Conservation (phyloP, 2,113 vertebrate species). For the Microcebus griseorufus region DNA sequence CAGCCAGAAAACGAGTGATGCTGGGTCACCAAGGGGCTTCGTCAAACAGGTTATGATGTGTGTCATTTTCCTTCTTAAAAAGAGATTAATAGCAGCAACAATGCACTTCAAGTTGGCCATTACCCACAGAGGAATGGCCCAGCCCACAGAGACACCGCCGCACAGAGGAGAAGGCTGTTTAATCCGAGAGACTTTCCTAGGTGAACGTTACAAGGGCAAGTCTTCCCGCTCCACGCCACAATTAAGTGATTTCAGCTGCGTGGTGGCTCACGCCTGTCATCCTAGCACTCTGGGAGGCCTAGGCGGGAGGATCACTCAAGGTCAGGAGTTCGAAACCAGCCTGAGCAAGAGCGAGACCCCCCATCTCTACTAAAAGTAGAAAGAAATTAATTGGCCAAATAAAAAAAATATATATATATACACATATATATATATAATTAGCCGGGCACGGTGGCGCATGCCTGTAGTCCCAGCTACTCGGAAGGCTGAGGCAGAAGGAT, state of each 20-base stretch:
- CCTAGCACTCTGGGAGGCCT: too few relatives aligned
- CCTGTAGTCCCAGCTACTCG: too few relatives aligned
- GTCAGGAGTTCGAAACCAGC: too few relatives aligned
- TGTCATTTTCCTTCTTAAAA: slow-evolving; percentile 46
- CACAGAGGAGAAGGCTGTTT: slow-evolving; percentile 21
- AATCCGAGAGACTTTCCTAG: slow-evolving; percentile 70
- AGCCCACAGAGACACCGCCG: background rate
- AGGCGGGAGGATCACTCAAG: too few relatives aligned
- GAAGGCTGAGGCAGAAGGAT: too few relatives aligned
- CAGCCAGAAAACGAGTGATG: background rate
- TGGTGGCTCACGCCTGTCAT: too few relatives aligned
- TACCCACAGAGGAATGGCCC: slow-evolving; percentile 30
- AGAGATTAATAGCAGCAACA: slow-evolving; percentile 57
- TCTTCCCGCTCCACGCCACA: slow-evolving; percentile 59
- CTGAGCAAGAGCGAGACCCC: too few relatives aligned
- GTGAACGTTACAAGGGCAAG: slow-evolving; percentile 59
- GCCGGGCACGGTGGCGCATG: too few relatives aligned
- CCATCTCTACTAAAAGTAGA: too few relatives aligned
- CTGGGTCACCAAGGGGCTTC: background rate
- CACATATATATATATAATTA: too few relatives aligned
- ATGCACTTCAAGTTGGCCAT: slow-evolving; percentile 19
- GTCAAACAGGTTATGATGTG: slow-evolving; percentile 47
- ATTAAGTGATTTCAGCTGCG: background rate
- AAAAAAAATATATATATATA: too few relatives aligned
- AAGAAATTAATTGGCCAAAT: too few relatives aligned